phyloP scores from a whole-genome alignment of 2,888 invertebrate species.

The Hesperia comma region DNA sequence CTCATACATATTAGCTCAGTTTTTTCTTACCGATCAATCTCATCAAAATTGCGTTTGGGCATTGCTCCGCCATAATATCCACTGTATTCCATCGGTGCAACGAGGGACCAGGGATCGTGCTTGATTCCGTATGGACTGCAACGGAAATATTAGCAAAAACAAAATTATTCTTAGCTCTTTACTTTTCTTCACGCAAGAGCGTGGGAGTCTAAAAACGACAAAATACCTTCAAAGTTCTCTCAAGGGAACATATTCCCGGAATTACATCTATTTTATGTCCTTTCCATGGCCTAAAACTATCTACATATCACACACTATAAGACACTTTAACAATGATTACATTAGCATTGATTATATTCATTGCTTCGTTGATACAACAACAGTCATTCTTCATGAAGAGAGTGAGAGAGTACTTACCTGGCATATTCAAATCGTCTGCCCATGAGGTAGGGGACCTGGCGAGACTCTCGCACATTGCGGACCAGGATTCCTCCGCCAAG shows the following conservation, averaged over 20 bases:
- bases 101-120: constrained; percentile 63
- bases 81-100: constrained; percentile 54
- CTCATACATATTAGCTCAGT: too few species aligned
- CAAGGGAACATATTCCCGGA: too few species aligned
- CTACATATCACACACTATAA: too few species aligned
- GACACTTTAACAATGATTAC: too few species aligned
- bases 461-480: constrained; percentile 67
- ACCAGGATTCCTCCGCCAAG: constrained; percentile 71
- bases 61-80: constrained; percentile 69
- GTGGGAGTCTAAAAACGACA: too few species aligned
- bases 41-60: constrained; percentile 82
- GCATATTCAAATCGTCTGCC: constrained; percentile 57
- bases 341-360: too few species aligned
- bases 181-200: too few species aligned
- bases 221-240: too few species aligned
- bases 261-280: too few species aligned
- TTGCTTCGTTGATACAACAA: too few species aligned
- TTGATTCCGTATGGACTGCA: constrained; percentile 68
- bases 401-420: constrained; percentile 54
- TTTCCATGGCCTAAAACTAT: too few species aligned
- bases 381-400: constrained; percentile 4
- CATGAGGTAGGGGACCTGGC: constrained; percentile 61
- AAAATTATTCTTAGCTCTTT: not conserved
- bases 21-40: constrained; percentile 80
- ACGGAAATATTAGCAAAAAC: constrained; percentile 18